Conservation (phyloP, 2,888 invertebrate genomes). For the Linyphia triangularis region DNA sequence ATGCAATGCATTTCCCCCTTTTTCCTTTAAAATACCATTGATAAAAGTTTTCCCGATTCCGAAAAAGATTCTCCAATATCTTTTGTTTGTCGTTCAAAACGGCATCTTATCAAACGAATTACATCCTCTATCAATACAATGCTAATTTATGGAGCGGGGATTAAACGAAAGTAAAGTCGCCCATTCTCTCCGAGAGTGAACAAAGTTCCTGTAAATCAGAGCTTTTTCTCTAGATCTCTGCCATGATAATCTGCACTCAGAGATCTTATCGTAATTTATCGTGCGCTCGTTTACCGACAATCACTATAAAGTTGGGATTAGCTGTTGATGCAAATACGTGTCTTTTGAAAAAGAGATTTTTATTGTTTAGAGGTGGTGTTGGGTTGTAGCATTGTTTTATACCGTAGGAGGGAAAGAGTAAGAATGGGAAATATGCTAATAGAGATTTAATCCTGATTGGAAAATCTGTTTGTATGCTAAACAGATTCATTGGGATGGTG, state of each 20-base stretch:
- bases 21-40: too few species aligned
- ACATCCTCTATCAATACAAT: not conserved
- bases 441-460: not conserved
- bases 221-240: conserved; percentile 1
- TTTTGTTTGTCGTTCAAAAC: not conserved
- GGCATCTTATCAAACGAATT: not conserved
- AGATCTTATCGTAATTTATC: conserved; percentile 34
- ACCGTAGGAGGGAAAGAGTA: too few species aligned
- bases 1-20: too few species aligned
- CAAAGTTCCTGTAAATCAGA: conserved; percentile 33
- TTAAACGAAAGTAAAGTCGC: conserved; percentile 4
- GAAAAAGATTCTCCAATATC: not conserved
- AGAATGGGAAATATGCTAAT: not conserved
- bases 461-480: not conserved
- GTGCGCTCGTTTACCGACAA: not conserved
- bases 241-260: not conserved
- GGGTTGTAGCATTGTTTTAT: not conserved
- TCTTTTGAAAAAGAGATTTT: not conserved
- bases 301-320: conserved; percentile 22
- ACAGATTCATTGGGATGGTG: not conserved
- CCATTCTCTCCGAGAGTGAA: not conserved
- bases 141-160: conserved; percentile 32
- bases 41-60: not conserved
- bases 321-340: conserved; percentile 1
- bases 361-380: not conserved